Evolutionary conservation across 2,797 vertebrate genomes (phyloP), one percentile per base, ranked within the genome.

Genomic region (Sebastolobus altivelis): DNA sequence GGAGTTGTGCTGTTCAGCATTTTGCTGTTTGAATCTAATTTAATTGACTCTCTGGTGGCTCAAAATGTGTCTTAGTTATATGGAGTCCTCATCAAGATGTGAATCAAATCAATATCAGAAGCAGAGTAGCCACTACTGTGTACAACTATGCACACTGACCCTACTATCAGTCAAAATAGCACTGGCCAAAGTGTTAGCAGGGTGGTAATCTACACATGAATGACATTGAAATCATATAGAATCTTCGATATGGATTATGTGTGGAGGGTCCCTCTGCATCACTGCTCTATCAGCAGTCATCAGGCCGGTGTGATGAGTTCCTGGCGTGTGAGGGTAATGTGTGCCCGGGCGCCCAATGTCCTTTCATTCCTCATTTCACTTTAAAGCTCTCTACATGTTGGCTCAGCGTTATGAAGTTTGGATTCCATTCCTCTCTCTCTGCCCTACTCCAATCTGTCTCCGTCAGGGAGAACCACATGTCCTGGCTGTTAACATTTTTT

Each of bases 281-380:
- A 62, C 67, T 14, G 77, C 75, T 82, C 73, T 60, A 85, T 89
- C 89, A 87, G 86, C 76, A 75, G 75, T 83, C 69, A 88, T 90
- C 84, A 85, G 56, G 55, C 43, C 59, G 1, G 31, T 46, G 75
- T 83, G 88, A 90, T 87, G 83, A 91, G 87, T 76, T 92, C 72
- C 83, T 77, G 87, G 73, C 60, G 7, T 56, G 70, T 81, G 82
- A 33, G 66, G 61, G 68, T 89, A 74, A 89, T 87, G 62, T 81
- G 78, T 69, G 67, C 80, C 37, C 4, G 12, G 18, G 65, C 16
- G 56, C 73, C 46, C 82, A 71, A 65, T 68, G 81, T 89, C 83
- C 84, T 89, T 87, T 81, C 90, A 82, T 79, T 92, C 68, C 75
- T 87, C 88, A 89, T 90, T 89, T 87, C 79, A 83, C 82, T 85